Percentiles rank a stretch among this genome's conserved stretches.
Evolutionary conservation across 1,140 invertebrate genomes (phyloP).

Genomic region (Hyphantria cunea): DNA sequence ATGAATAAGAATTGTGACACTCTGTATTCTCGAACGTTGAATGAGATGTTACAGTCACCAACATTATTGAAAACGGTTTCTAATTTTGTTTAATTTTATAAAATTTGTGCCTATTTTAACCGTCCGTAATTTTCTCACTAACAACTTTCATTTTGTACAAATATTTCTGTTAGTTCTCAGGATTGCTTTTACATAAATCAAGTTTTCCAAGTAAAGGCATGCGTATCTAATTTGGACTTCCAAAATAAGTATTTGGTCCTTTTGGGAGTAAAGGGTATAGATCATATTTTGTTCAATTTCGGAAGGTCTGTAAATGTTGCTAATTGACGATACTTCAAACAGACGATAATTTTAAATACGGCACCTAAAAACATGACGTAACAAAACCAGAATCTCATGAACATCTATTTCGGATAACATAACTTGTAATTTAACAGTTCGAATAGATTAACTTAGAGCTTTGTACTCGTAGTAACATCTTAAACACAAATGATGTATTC

Average conservation of each 20-base stretch:
- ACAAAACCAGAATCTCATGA: slow-evolving; percentile 51
- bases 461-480: slow-evolving; percentile 64
- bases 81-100: no score
- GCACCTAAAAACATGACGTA: slow-evolving; percentile 2
- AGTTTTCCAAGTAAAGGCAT: neutral
- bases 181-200: no score
- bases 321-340: neutral
- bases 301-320: neutral
- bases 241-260: neutral
- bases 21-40: no score
- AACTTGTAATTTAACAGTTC: slow-evolving; percentile 64
- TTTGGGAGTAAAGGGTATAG: neutral
- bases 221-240: neutral
- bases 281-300: neutral
- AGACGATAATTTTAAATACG: neutral
- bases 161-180: no score
- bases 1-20: no score
- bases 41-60: no score
- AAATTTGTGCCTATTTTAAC: no score
- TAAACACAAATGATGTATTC: slow-evolving; percentile 74
- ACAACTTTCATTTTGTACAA: no score
- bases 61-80: no score
- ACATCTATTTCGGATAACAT: slow-evolving; percentile 59
- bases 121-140: no score
- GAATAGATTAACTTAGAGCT: slow-evolving; percentile 49